Base-by-base conservation (phyloP, 2,113 vertebrate genomes). In the Cyprinodon variegatus region DNA sequence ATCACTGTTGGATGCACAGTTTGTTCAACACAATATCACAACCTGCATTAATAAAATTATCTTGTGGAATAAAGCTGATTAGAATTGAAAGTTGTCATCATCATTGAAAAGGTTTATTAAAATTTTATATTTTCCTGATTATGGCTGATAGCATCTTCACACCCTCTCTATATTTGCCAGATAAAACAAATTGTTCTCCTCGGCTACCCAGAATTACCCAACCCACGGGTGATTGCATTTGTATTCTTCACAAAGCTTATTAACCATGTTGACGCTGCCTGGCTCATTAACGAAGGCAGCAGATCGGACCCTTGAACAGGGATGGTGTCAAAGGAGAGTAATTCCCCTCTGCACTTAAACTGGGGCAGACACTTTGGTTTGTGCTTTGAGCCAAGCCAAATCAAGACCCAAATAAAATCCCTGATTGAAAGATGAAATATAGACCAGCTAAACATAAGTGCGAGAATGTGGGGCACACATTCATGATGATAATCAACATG, bases 291-390 rank as follows among this genome's bases (percentile, higher is more conserved):
- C 77, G 75, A 68, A 88, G 82, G 70, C 74, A 65, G 2, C 72
- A 41, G 74, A 83, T 67, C 29, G 63, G 77, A 86, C 74, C 79
- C 80, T 70, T 61, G 66, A 86, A 86, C 77, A 41, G 72, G 74
- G 67, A 46, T 43, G 14, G 68, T 76, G 83, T 88, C 79, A 87
- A 77, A 83, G 65, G 84, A 86, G 79, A 87, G 73, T 76, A 65
- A 87, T 81, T 90, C 84, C 86, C 86, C 62, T 80, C 65, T 78
- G 83, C 68, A 68, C 63, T 68, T 79, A 83, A 92, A 90, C 80
- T 87, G 86, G 89, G 88, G 76, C 90, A 89, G 85, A 78, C 83
- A 83, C 83, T 87, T 88, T 62, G 75, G 74, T 82, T 80, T 74
- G 78, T 62, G 84, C 73, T 88, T 74, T 78, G 83, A 87, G 86